A percentile compares a stretch with the other conserved stretches of the same genome.
phyloP scores from a whole-genome alignment of 2,797 vertebrate genomes.

The Glyptemys insculpta region DNA sequence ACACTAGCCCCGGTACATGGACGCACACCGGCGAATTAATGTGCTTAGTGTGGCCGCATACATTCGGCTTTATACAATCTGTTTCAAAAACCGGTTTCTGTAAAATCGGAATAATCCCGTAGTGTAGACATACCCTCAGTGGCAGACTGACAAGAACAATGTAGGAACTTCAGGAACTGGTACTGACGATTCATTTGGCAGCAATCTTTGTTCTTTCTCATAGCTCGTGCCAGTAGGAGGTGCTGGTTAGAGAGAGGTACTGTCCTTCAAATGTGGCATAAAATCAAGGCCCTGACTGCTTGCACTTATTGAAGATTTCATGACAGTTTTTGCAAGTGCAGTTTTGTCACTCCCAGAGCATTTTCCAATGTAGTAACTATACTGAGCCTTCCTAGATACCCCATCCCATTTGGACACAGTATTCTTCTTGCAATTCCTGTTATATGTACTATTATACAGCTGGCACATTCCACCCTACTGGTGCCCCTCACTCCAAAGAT shows the following conservation, averaged over 20 bases:
- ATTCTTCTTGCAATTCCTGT: background rate
- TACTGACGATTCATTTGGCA: accelerated
- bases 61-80: too few relatives aligned
- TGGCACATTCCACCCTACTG: accelerated
- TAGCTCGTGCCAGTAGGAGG: background rate
- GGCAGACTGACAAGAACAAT: background rate
- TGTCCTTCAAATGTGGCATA: too few relatives aligned
- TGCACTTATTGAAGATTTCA: background rate
- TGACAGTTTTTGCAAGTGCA: background rate
- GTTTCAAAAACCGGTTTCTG: too few relatives aligned
- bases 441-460: background rate
- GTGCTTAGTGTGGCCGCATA: too few relatives aligned
- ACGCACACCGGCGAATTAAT: too few relatives aligned
- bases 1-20: too few relatives aligned
- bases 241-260: background rate
- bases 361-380: background rate
- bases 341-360: background rate
- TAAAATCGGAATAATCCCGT: too few relatives aligned
- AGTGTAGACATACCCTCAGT: too few relatives aligned
- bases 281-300: background rate
- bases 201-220: background rate
- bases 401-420: background rate
- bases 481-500: background rate
- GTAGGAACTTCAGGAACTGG: background rate
- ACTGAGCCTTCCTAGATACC: background rate